These are phyloP conservation scores for Procavia capensis DNA, from an alignment of 2,113 vertebrate species.

Conservation along the genomic window DNA sequence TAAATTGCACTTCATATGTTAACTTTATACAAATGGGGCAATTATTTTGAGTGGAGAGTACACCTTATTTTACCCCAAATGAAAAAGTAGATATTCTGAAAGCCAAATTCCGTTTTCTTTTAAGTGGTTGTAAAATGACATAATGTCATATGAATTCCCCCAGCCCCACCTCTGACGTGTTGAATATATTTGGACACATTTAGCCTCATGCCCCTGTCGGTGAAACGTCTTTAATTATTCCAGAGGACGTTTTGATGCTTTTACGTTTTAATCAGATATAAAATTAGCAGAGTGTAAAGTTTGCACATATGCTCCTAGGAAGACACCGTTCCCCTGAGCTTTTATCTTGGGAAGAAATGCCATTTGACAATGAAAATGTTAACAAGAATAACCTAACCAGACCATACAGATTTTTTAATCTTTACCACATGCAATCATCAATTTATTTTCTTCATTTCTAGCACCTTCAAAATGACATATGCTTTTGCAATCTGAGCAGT, in stretches of 20 bases:
- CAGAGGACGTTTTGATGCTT: constrained; percentile 67
- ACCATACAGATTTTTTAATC: background rate
- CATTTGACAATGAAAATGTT: constrained; percentile 7
- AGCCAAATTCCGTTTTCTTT: constrained; percentile 79
- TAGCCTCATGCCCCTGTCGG: constrained; percentile 56
- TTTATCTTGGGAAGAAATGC: constrained; percentile 20
- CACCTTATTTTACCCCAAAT: constrained; percentile 57
- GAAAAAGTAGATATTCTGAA: constrained; percentile 69
- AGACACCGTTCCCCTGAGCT: background rate
- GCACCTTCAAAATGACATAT: background rate
- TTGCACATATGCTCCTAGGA: constrained; percentile 29
- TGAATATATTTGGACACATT: constrained; percentile 70
- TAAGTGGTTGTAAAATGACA: constrained; percentile 76
- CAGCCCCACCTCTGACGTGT: constrained; percentile 54
- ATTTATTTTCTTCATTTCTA: background rate
- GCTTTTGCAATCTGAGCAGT: background rate
- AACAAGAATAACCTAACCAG: background rate
- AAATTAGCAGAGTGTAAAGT: constrained; percentile 70
- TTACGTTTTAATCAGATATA: constrained; percentile 72
- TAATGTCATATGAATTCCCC: constrained; percentile 68
- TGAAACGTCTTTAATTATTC: constrained; percentile 74
- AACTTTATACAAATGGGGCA: constrained; percentile 70
- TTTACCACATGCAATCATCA: background rate
- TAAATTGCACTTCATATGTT: constrained; percentile 80
- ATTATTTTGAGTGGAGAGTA: constrained; percentile 72